Conservation (phyloP, 2,113 vertebrate genomes). For the Plotosus lineatus region DNA sequence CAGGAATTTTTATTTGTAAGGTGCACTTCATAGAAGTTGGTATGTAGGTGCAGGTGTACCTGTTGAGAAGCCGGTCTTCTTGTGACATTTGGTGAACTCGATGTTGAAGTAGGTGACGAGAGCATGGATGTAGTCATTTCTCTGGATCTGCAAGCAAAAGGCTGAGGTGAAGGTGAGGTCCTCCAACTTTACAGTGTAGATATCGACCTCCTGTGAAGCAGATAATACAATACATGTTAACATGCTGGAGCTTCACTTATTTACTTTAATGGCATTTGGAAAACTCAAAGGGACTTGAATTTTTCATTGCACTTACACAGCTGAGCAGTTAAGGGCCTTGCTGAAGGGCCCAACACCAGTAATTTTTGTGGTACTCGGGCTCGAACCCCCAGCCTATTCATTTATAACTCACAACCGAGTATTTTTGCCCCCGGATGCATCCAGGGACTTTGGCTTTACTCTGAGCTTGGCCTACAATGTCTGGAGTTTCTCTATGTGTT, state of each 20-base stretch:
- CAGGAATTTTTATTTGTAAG: not conserved
- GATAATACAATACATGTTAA: not conserved
- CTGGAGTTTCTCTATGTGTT: too few species aligned
- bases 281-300: too few species aligned
- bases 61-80: constrained; percentile 97
- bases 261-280: too few species aligned
- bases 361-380: too few species aligned
- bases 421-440: too few species aligned
- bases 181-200: constrained; percentile 93
- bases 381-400: too few species aligned
- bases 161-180: constrained; percentile 91
- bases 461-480: too few species aligned
- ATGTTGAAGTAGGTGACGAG: constrained; percentile 97
- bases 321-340: too few species aligned
- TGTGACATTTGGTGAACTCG: constrained; percentile 98
- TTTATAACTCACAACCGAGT: too few species aligned
- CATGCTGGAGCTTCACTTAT: not conserved
- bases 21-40: not conserved
- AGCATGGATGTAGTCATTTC: constrained; percentile 94
- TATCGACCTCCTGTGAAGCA: constrained; percentile 88
- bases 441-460: too few species aligned
- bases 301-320: too few species aligned
- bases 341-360: too few species aligned
- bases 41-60: constrained; percentile 71
- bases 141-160: constrained; percentile 95